Base-by-base conservation (phyloP, 2,113 vertebrate genomes). In the Vombatus ursinus region DNA sequence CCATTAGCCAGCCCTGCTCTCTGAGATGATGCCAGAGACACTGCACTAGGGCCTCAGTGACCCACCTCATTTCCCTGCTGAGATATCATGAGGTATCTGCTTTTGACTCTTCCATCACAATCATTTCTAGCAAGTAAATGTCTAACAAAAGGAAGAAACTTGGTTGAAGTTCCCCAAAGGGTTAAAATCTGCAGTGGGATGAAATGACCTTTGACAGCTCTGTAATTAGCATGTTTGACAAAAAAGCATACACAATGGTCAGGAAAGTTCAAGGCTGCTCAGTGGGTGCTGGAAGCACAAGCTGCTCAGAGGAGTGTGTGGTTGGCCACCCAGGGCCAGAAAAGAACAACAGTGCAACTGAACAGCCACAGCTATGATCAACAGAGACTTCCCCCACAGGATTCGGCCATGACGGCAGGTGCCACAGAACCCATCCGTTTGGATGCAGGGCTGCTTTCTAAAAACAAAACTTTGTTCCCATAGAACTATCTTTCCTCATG, bases 51-150 rank as follows among this genome's bases (percentile, higher is more conserved):
- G 23, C 89, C 89, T 48, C 89, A 7, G 9, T 8, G 24, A 51
- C 0, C 91, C 37, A 52, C 26, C 53, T 52, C n/a, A 19, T 49
- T 50, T 3, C 16, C 37, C 61, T 77, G 2, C 47, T 0, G 0
- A 0, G 7, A 2, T 51, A 61, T 54, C 89, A 5, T 2, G 0
- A 22, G 0, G 0, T 47, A 7, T 0, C 44, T 48, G 52, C 91
- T 94, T 93, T 51, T 31, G 96, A 47, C 48, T 53, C 37, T 44
- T 49, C 6, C 1, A 3, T 19, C 11, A 26, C 26, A 0, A 0
- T 37, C 5, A 37, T 90, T 93, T 8, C n/a, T 51, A 89, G 50
- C 0, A 44, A 84, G n/a, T 84, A 6, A 84, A 52, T 48, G 25
- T 31, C 0, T 0, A 28, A n/a, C 19, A 0, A 49, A 50, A 44